These are phyloP conservation scores for Pterostichus niger DNA, from an alignment of 2,888 invertebrate species.

Conservation along the genomic window DNA sequence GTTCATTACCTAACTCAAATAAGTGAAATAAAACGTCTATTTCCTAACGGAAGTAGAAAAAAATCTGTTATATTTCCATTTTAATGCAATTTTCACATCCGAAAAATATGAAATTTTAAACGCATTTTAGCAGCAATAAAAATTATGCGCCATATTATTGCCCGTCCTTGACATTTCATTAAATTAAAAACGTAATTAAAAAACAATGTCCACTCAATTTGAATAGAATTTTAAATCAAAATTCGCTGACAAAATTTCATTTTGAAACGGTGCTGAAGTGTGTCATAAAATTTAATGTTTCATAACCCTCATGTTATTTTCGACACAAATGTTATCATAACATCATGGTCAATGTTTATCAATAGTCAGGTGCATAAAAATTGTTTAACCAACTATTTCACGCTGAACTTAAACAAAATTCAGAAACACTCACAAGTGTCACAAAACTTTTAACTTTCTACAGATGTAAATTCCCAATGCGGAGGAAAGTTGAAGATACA, in stretches of 20 bases:
- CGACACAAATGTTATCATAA: not conserved
- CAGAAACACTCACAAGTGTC: not conserved
- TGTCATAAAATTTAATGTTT: slow-evolving; percentile 9
- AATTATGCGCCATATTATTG: not conserved
- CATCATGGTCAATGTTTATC: not conserved
- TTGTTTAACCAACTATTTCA: not conserved
- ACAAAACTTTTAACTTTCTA: not conserved
- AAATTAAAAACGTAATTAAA: not conserved
- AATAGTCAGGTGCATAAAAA: not conserved
- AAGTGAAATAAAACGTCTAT: too few species aligned
- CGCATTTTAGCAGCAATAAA: not conserved
- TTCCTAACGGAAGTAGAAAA: too few species aligned
- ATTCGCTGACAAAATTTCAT: not conserved
- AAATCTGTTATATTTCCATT: not conserved
- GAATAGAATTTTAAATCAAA: slow-evolving; percentile 10
- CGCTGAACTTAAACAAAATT: not conserved
- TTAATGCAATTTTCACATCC: too few species aligned
- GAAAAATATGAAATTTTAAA: too few species aligned
- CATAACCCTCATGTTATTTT: not conserved
- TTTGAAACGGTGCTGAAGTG: not conserved
- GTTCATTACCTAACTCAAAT: too few species aligned
- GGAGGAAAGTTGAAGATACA: not conserved
- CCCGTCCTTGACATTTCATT: not conserved
- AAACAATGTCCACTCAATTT: not conserved
- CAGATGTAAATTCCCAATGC: not conserved